phyloP scores from a whole-genome alignment of 2,888 invertebrate genomes.

The Emesis furor region DNA sequence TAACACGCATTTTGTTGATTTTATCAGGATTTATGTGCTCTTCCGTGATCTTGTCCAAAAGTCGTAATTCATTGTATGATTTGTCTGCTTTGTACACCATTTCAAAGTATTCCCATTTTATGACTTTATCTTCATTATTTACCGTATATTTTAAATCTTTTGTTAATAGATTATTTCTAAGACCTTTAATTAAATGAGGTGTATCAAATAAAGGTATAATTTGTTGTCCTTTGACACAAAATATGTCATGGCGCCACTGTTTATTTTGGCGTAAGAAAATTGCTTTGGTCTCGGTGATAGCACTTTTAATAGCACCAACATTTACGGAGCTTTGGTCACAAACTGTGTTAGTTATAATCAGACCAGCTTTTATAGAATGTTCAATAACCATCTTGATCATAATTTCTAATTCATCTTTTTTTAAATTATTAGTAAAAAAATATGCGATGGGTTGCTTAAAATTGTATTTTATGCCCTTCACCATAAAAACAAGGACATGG shows the following conservation, averaged over 20 bases:
- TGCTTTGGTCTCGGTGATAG: conserved; percentile 41
- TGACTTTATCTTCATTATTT: conserved; percentile 41
- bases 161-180: conserved; percentile 64
- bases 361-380: conserved; percentile 46
- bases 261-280: background rate
- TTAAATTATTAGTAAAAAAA: conserved; percentile 68
- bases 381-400: conserved; percentile 61
- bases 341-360: conserved; percentile 58
- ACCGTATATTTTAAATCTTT: background rate
- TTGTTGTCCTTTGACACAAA: conserved; percentile 44
- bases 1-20: conserved; percentile 56
- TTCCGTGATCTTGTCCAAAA: conserved; percentile 37
- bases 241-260: conserved; percentile 61
- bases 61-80: conserved; percentile 36
- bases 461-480: conserved; percentile 68
- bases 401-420: conserved; percentile 63
- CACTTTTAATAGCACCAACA: conserved; percentile 68
- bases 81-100: conserved; percentile 25
- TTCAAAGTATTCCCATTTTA: conserved; percentile 50
- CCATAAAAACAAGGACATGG: conserved; percentile 73
- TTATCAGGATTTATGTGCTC: conserved; percentile 40
- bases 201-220: conserved; percentile 73
- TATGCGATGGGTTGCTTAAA: conserved; percentile 75
- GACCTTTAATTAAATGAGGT: conserved; percentile 74
- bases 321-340: conserved; percentile 73